Evolutionary conservation across 1,140 invertebrate genomes (phyloP).

Genomic region (Eurosta solidaginis): DNA sequence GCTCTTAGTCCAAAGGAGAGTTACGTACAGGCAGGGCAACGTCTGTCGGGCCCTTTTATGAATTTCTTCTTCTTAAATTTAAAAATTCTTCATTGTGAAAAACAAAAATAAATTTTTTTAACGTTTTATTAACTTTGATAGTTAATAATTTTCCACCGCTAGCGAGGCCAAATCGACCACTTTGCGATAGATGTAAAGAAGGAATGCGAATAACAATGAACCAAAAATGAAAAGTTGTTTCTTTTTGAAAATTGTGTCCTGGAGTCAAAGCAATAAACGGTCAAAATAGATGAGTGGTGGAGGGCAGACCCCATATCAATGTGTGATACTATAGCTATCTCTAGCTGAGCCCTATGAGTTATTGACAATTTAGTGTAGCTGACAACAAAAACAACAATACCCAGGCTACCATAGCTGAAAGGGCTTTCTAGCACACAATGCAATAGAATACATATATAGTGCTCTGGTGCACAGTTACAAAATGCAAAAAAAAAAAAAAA

Average conservation of each 20-base stretch:
- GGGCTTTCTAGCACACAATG: neutral
- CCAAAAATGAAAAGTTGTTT: neutral
- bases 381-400: constrained; percentile 3
- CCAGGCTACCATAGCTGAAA: too few species aligned
- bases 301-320: neutral
- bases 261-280: neutral
- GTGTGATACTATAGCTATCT: neutral
- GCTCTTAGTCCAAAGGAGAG: too few species aligned
- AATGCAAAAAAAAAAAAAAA: neutral
- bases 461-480: too few species aligned
- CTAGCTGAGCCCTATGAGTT: neutral
- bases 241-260: neutral
- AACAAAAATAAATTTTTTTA: too few species aligned
- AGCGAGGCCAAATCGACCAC: too few species aligned
- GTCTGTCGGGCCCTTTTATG: too few species aligned
- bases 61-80: too few species aligned
- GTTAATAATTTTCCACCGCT: too few species aligned
- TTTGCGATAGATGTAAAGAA: neutral
- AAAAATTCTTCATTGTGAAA: too few species aligned
- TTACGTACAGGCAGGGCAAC: too few species aligned
- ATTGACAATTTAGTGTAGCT: neutral
- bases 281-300: neutral
- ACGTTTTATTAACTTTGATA: too few species aligned
- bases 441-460: neutral
- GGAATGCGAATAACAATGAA: constrained; percentile 9